These are phyloP conservation scores for Solea senegalensis DNA, from an alignment of 2,113 vertebrate species.

Conservation along the genomic window DNA sequence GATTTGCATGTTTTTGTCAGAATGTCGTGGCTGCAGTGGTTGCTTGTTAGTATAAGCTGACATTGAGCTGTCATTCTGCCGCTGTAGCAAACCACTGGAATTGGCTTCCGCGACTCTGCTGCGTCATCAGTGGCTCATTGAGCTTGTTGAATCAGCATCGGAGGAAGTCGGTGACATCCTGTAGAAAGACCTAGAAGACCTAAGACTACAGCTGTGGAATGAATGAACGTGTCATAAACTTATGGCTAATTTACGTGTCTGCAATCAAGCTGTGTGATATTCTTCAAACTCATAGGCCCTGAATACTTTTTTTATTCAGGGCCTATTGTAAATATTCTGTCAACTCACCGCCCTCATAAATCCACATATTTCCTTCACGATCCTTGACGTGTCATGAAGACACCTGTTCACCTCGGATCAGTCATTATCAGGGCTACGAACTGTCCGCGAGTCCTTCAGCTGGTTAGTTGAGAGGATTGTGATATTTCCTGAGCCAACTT, in stretches of 20 bases:
- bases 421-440: conserved; percentile 17
- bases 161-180: background rate
- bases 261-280: background rate
- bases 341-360: background rate
- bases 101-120: conserved; percentile 14
- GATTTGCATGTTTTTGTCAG: no score
- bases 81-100: conserved; percentile 12
- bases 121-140: conserved; percentile 24
- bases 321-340: background rate
- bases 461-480: conserved; percentile 40
- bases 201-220: background rate
- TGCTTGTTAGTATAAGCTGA: conserved; percentile 16
- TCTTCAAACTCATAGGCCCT: background rate
- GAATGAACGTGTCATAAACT: background rate
- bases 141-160: conserved; percentile 14
- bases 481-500: conserved; percentile 55
- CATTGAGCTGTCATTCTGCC: background rate
- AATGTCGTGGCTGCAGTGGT: background rate
- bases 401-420: conserved; percentile 5
- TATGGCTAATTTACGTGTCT: background rate
- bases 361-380: background rate
- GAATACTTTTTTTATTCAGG: background rate
- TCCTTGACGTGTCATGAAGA: background rate
- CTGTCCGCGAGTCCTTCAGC: conserved; percentile 45
- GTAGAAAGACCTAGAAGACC: background rate